Base-by-base conservation (phyloP, 2,797 vertebrate species). In the Catamblyrhynchus diadema region DNA sequence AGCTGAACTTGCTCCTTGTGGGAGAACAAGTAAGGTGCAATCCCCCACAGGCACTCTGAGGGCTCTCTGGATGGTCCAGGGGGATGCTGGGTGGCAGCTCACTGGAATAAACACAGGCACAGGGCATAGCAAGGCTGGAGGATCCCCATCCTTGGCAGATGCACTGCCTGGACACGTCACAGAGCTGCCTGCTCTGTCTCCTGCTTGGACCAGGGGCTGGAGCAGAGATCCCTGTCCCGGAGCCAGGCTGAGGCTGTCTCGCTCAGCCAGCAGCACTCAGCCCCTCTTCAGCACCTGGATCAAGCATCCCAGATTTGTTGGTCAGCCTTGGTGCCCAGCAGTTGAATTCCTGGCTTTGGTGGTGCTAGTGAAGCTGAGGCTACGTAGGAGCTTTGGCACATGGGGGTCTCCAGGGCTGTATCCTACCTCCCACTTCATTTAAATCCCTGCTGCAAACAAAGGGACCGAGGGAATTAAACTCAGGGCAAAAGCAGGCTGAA, bases 371-470 rank as follows among this genome's bases (percentile, higher is more conserved):
- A 44, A 62, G 51, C 78, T 35, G 56, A 88, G 41, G 53, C 20
- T 65, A 21, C 27, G 9, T 2, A 0, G 53, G 35, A 90, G 73
- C 66, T 64, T 45, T 66, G 62, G 73, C 44, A 70, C 39, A 25
- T 0, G 30, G 18, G 20, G 35, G 19, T 25, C 47, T 73, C 37
- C 4, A 4, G 62, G 37, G 33, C 2, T 0, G 9, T 15, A 78
- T 57, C 77, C 83, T 48, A 39, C 33, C 45, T 65, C 44, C 53
- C 25, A 45, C 25, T 27, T 65, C 56, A 48, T 87, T 82, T 86
- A 87, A 91, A 92, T 92, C 61, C 70, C 54, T 0, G 4, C 62
- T 51, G 66, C 59, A 93, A 93, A 95, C 94, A 91, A 96, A 94
- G 70, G 32, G 62, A 81, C 6, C 0, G 0, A 78, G 65, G 65